Conservation (phyloP, 2,797 vertebrate genomes). For the Enteromius argenteus region DNA sequence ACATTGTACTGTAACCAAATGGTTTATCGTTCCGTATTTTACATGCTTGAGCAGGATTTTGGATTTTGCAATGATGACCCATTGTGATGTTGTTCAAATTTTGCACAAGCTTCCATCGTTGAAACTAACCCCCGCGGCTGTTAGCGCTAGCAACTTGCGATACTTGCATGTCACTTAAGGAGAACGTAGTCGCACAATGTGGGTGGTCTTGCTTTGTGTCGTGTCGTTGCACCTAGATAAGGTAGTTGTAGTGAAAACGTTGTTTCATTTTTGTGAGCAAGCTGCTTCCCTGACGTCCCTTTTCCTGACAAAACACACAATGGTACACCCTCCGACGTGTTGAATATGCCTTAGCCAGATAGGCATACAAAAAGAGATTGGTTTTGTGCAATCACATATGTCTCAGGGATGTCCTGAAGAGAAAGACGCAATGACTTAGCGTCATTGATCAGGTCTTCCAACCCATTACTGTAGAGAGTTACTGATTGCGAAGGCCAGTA, state of each 20-base stretch:
- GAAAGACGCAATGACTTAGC: slow-evolving; percentile 68
- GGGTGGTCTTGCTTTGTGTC: slow-evolving; percentile 65
- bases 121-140: neutral
- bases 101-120: slow-evolving; percentile 34
- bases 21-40: neutral
- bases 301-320: slow-evolving; percentile 54
- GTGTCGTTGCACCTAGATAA: slow-evolving; percentile 74
- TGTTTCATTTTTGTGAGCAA: slow-evolving; percentile 66
- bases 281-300: slow-evolving; percentile 57
- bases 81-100: slow-evolving; percentile 29
- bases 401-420: slow-evolving; percentile 82
- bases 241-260: slow-evolving; percentile 73
- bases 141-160: slow-evolving; percentile 61
- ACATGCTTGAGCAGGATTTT: slow-evolving; percentile 27
- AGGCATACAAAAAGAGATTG: slow-evolving; percentile 48
- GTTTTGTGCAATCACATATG: slow-evolving; percentile 72
- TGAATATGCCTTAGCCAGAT: slow-evolving; percentile 72
- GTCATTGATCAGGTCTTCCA: slow-evolving; percentile 76
- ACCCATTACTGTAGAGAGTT: slow-evolving; percentile 62
- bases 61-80: slow-evolving; percentile 21
- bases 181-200: slow-evolving; percentile 67
- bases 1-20: slow-evolving; percentile 27
- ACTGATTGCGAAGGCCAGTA: slow-evolving; percentile 48
- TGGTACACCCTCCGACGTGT: slow-evolving; percentile 56
- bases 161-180: slow-evolving; percentile 76